Conservation (phyloP, 2,888 invertebrate genomes). For the Ptychoptera albimana region DNA sequence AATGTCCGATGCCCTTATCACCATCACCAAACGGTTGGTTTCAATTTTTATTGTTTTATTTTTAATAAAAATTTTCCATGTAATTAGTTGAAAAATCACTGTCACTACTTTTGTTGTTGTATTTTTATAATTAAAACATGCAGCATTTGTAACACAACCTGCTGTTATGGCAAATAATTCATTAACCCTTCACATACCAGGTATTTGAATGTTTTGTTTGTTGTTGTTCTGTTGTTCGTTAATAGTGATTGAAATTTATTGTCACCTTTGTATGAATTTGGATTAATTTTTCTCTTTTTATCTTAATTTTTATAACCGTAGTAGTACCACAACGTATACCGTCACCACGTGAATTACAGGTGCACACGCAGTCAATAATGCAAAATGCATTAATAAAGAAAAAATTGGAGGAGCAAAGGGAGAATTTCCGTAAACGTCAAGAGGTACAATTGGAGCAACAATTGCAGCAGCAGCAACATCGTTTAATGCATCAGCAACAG, state of each 20-base stretch:
- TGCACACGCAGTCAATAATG: conserved; percentile 74
- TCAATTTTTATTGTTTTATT: conserved; percentile 1
- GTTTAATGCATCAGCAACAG: background rate
- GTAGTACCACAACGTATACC: conserved; percentile 57
- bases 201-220: conserved; percentile 25
- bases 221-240: background rate
- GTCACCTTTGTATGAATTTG: background rate
- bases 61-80: background rate
- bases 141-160: conserved; percentile 46
- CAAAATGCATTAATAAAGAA: conserved; percentile 76
- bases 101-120: conserved; percentile 14
- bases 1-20: conserved; percentile 39
- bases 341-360: conserved; percentile 69
- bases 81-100: too few species aligned
- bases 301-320: conserved; percentile 17
- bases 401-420: conserved; percentile 75
- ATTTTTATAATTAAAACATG: conserved; percentile 27
- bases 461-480: background rate
- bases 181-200: conserved; percentile 47
- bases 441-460: conserved; percentile 31
- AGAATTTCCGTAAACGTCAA: conserved; percentile 67
- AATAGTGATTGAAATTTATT: background rate
- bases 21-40: conserved; percentile 43
- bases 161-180: conserved; percentile 48
- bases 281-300: background rate